Evolutionary conservation across 1,140 invertebrate genomes (phyloP).

Genomic region (Hesperophylax magnus): DNA sequence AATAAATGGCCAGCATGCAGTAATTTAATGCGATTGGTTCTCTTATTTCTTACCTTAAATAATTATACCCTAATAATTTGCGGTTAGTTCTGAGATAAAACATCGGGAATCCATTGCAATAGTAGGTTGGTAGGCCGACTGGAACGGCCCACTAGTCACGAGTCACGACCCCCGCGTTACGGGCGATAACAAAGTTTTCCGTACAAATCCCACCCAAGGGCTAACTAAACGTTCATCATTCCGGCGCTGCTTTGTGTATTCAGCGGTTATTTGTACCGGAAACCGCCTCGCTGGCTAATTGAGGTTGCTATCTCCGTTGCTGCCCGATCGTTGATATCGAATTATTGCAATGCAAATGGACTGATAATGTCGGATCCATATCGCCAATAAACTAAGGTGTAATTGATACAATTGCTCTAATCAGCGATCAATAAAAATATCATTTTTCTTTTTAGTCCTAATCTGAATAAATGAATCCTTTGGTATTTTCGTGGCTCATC

Average conservation of each 20-base stretch:
- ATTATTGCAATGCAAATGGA: conserved; percentile 29
- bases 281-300: conserved; percentile 21
- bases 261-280: conserved; percentile 17
- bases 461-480: no score
- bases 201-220: conserved; percentile 25
- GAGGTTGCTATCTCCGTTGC: conserved; percentile 16
- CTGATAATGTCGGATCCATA: conserved; percentile 9
- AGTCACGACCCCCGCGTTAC: not conserved
- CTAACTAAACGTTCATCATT: conserved; percentile 11
- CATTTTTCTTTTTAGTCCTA: no score
- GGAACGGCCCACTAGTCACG: conserved; percentile 5
- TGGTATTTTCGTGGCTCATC: no score
- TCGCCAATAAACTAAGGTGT: not conserved
- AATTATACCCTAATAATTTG: no score
- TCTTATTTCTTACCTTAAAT: no score
- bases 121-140: not conserved
- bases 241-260: not conserved
- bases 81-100: no score
- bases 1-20: no score
- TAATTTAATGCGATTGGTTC: no score
- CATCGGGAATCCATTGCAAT: no score
- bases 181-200: conserved; percentile 7
- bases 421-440: not conserved
- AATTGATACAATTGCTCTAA: conserved; percentile 18
- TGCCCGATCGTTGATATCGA: conserved; percentile 13